phyloP scores from a whole-genome alignment of 2,888 invertebrate species.

The Orchesella flavescens region DNA sequence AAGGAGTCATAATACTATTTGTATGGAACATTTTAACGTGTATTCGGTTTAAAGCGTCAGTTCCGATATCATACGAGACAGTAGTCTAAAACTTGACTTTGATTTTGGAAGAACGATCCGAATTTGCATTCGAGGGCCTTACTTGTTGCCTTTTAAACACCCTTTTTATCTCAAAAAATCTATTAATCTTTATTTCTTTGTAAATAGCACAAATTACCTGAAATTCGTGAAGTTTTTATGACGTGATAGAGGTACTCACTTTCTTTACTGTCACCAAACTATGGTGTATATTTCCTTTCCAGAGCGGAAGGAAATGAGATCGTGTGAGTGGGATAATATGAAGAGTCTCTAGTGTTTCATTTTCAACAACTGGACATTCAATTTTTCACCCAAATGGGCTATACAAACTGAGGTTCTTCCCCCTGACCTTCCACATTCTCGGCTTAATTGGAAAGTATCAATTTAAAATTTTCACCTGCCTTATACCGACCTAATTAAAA shows the following conservation, averaged over 20 bases:
- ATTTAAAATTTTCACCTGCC: too few relatives aligned
- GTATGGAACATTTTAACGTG: slow-evolving; percentile 5
- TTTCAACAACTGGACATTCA: slow-evolving; percentile 40
- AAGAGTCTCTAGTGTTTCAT: slow-evolving; percentile 54
- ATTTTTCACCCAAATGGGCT: slow-evolving; percentile 21
- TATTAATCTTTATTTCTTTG: slow-evolving; percentile 18
- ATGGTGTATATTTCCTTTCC: slow-evolving; percentile 36
- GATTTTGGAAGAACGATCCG: slow-evolving; percentile 67
- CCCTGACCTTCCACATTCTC: not conserved
- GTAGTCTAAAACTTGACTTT: slow-evolving; percentile 68
- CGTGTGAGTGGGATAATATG: slow-evolving; percentile 50
- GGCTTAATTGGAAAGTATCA: too few relatives aligned
- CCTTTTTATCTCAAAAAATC: slow-evolving; percentile 24
- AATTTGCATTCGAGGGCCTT: slow-evolving; percentile 66
- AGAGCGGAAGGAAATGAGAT: slow-evolving; percentile 19
- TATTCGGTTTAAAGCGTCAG: slow-evolving; percentile 47
- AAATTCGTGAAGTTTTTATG: slow-evolving; percentile 28
- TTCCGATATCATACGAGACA: slow-evolving; percentile 59
- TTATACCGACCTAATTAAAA: too few relatives aligned
- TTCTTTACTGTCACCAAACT: slow-evolving; percentile 29
- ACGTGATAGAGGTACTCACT: slow-evolving; percentile 21
- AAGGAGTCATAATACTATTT: not conserved
- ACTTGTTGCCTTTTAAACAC: slow-evolving; percentile 47
- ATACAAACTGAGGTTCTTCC: not conserved
- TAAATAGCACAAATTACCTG: slow-evolving; percentile 7